Evolutionary conservation across 2,888 invertebrate genomes (phyloP).

Genomic region (Tinea pellionella): DNA sequence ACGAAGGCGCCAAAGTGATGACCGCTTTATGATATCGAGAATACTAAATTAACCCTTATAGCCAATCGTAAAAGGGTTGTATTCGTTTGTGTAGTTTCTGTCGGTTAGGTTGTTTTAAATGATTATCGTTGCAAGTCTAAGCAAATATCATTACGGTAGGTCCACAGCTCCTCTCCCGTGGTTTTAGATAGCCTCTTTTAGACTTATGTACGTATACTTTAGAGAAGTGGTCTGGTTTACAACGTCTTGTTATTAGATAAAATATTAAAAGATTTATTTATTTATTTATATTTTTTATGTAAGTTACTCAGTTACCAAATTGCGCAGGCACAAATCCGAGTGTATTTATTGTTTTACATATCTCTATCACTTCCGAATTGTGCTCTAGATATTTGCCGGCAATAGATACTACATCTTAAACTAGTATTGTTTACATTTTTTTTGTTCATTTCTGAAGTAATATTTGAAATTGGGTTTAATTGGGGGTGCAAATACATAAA

Average conservation of each 20-base stretch:
- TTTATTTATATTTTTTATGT: neutral
- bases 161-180: constrained; percentile 41
- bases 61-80: neutral
- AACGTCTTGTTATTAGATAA: neutral
- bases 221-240: constrained; percentile 6
- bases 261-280: neutral
- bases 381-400: too few species aligned
- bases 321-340: too few species aligned
- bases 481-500: too few species aligned
- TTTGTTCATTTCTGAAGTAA: too few species aligned
- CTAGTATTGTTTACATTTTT: too few species aligned
- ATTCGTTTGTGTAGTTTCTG: neutral
- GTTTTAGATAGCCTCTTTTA: constrained; percentile 41
- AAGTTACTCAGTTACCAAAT: too few species aligned
- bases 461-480: too few species aligned
- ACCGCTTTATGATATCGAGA: neutral
- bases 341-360: too few species aligned
- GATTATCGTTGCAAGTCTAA: constrained; percentile 23
- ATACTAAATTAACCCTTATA: constrained; percentile 19
- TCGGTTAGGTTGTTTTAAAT: neutral
- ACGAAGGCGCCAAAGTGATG: constrained; percentile 11
- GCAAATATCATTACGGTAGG: constrained; percentile 56
- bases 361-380: too few species aligned
- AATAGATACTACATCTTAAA: too few species aligned
- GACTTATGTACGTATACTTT: constrained; percentile 12